Evolutionary conservation across 2,888 invertebrate genomes (phyloP).

Genomic region (Chesias legatella): DNA sequence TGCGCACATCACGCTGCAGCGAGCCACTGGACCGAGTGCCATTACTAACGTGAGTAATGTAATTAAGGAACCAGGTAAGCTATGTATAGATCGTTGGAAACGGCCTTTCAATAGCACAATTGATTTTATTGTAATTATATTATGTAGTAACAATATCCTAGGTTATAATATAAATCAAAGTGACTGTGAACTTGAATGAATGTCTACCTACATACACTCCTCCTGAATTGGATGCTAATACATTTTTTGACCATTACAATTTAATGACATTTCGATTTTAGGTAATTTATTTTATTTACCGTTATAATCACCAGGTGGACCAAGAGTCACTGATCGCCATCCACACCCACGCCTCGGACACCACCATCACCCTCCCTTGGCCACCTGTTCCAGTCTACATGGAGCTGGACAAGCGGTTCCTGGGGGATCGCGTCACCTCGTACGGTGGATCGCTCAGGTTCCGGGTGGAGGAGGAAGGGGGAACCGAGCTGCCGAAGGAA

Average conservation of each 20-base stretch:
- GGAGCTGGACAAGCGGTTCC: slow-evolving; percentile 88
- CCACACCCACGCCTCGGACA: slow-evolving; percentile 59
- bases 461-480: slow-evolving; percentile 83
- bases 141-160: too few species aligned
- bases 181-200: too few species aligned
- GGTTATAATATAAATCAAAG: too few species aligned
- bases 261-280: too few species aligned
- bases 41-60: slow-evolving; percentile 43
- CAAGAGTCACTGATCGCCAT: slow-evolving; percentile 61
- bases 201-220: too few species aligned
- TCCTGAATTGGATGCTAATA: too few species aligned
- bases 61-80: too few species aligned
- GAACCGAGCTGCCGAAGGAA: slow-evolving; percentile 77
- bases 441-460: slow-evolving; percentile 95
- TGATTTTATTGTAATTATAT: too few species aligned
- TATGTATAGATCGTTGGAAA: too few species aligned
- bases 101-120: too few species aligned
- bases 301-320: slow-evolving; percentile 48
- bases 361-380: slow-evolving; percentile 68
- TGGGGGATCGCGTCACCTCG: slow-evolving; percentile 92
- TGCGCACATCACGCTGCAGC: slow-evolving; percentile 66
- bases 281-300: not conserved
- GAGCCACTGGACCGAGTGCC: slow-evolving; percentile 34
- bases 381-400: slow-evolving; percentile 87
- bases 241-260: too few species aligned